Conservation (phyloP, 2,797 vertebrate species). For the Alcedo quadribrachys region DNA sequence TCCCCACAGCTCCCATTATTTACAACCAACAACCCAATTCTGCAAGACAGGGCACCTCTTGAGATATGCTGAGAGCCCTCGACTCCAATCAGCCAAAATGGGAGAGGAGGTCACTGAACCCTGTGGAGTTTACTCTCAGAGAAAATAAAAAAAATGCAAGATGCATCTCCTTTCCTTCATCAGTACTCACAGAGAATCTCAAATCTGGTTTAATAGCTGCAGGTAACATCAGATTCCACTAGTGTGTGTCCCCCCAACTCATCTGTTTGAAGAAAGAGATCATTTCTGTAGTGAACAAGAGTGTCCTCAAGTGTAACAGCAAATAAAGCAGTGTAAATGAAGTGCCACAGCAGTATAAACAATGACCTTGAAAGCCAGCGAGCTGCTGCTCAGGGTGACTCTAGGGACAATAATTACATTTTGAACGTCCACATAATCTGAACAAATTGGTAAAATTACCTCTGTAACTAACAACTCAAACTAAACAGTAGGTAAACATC, state of each 20-base stretch:
- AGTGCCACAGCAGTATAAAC: slow-evolving; percentile 29
- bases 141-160: background rate
- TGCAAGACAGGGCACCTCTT: slow-evolving; percentile 12
- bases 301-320: slow-evolving; percentile 45
- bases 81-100: slow-evolving; percentile 31
- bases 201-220: slow-evolving; percentile 37
- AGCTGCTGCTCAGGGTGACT: background rate
- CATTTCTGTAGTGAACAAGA: slow-evolving; percentile 30
- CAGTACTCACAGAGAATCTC: slow-evolving; percentile 29
- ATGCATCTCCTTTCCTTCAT: slow-evolving; percentile 19
- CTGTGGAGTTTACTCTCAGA: background rate
- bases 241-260: slow-evolving; percentile 41
- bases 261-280: slow-evolving; percentile 50
- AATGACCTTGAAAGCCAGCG: slow-evolving; percentile 44
- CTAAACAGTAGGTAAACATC: background rate
- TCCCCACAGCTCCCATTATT: background rate
- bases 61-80: slow-evolving; percentile 20
- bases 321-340: slow-evolving; percentile 59
- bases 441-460: slow-evolving; percentile 5
- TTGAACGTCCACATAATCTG: background rate
- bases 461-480: background rate
- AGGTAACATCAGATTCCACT: slow-evolving; percentile 46
- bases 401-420: slow-evolving; percentile 9
- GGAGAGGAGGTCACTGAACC: background rate
- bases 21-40: slow-evolving; percentile 1